Evolutionary conservation across 2,888 invertebrate species (phyloP), one percentile per base, ranked within the genome.

Genomic region (Ichneumoninae sp.): DNA sequence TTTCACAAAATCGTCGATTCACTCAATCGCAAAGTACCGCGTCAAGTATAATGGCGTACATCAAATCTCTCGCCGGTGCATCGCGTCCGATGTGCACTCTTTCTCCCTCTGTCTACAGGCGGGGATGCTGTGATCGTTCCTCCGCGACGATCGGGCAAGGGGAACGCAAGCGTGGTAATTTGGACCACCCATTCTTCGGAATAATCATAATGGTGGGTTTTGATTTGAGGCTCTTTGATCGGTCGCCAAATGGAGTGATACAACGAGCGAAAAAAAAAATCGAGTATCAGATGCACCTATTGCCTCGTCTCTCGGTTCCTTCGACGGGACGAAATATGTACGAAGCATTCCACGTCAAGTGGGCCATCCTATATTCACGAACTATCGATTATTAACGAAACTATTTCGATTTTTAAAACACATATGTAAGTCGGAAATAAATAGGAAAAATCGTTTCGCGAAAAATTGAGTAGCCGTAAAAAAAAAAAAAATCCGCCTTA

Each of bases 151-250:
- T 87, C 83, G 78, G 40, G 16, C 54, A 54, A 54, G 22, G 81
- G 83, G 88, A 90, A 89, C 88, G 89, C 88, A 88, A 90, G 89
- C 86, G 85, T 86, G 88, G 91, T 89, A 92, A 91, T 93, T 92
- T 90, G 90, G 93, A 93, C 93, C 93, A 93, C 93, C 93, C 92
- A 91, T 91, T 87, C 89, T 73, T 85, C 86, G 88, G 87, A 89
- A 91, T 91, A 90, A 93, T 93, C 92, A 90, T 90, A 93, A 93
- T 91, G 87, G 92, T 89, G 90, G 88, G 86, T 91, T 92, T 92
- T 91, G 83, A 89, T 80, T 52, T 50, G 77, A 78, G 75, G 80
- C 77, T 80, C 83, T 54, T 54, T 22, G 54, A 10, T 54, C 19
- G 52, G 26, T 26, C 22, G 44, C 22, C 16, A 33, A 66, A 68